These are phyloP conservation scores for Hemicentrotus pulcherrimus DNA, from an alignment of 35 echinoderm and acorn worm genomes.

Conservation along the genomic window DNA sequence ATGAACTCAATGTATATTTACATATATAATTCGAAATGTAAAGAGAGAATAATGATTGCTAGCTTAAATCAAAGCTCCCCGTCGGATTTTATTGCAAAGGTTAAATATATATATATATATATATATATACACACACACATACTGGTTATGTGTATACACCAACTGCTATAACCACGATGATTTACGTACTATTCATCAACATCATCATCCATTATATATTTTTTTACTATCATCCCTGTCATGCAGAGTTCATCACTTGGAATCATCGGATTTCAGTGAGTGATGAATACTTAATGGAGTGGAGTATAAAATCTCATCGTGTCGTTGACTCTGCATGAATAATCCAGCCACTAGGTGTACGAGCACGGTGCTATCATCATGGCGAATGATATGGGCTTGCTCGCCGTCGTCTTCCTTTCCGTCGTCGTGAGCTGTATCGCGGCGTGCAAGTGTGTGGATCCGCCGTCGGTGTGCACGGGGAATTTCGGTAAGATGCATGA, in stretches of 20 bases:
- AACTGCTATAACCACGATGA: no score
- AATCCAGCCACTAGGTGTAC: neutral
- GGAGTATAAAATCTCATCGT: neutral
- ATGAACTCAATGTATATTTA: no score
- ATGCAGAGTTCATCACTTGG: neutral
- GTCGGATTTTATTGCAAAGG: no score
- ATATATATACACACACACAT: no score
- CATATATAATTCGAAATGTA: no score
- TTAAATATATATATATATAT: no score
- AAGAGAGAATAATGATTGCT: no score
- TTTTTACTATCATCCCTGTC: neutral
- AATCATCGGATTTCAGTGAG: neutral
- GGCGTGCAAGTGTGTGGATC: neutral
- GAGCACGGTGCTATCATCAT: neutral
- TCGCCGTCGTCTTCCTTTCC: neutral
- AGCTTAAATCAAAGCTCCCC: no score
- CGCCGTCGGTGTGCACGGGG: neutral
- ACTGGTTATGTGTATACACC: no score
- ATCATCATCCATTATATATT: neutral
- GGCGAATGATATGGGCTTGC: neutral
- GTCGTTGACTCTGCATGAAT: neutral
- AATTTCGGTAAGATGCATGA: neutral
- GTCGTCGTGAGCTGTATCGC: neutral
- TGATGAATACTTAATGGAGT: conserved; percentile 12
- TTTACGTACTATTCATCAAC: no score